Evolutionary conservation across 2,797 vertebrate species (phyloP), one percentile per base, ranked within the genome.

Genomic region (Mus spretus): DNA sequence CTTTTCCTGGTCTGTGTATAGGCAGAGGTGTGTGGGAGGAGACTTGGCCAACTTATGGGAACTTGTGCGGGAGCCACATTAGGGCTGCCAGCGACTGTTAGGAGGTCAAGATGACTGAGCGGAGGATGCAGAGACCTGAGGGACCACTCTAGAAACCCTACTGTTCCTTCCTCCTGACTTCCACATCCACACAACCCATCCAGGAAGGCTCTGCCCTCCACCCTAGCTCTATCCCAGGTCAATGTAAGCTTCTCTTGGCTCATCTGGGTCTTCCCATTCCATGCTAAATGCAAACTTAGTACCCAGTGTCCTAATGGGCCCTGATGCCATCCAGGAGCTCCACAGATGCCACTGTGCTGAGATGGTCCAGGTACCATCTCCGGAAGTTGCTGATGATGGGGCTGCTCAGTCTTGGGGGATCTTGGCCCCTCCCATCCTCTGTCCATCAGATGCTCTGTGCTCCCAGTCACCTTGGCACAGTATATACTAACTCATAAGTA

Each of bases 151-250:
- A 26, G 55, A 53, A 31, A 7, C 34, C 40, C 7, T 8, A 0
- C 19, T 61, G 15, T 47, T 44, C 65, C 70, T 26, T 34, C 65
- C 15, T 31, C 22, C 80, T 24, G 37, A 19, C 4, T 20, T 22
- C 3, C 3, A 1, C 11, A 24, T 22, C 81, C 20, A 5, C 3
- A 50, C 63, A 83, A 14, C 22, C 65, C 12, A 20, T 37, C 20
- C 55, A 79, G 57, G 44, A 53, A 50, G 91, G 22, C 55, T 13
- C 14, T 8, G 0, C 4, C 44, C 17, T 17, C 57, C 15, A 55
- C 26, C 15, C 65, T 15, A 47, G n/a, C 1, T 63, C 47, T 24
- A 1, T 11, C 10, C 1, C 0, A 0, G 17, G 12, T 19, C 22
- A 14, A 1, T 5, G 4, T 5, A 20, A 22, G 1, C 0, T 26